Base-by-base conservation (phyloP, 2,797 vertebrate species). In the Diplodus sargus region DNA sequence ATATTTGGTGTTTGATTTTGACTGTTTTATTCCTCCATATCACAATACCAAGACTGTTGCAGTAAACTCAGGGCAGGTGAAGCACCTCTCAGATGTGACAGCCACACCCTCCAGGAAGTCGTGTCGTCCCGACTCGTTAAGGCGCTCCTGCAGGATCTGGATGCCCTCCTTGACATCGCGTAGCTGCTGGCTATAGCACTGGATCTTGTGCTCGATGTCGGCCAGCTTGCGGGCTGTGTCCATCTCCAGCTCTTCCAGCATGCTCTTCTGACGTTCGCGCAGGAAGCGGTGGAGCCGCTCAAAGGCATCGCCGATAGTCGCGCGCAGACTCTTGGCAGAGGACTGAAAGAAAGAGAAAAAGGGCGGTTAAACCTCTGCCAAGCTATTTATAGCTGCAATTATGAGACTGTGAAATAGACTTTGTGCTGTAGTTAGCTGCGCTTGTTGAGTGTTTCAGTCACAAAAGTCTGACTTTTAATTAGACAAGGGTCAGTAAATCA, bases 191-290 rank as follows among this genome's bases (percentile, higher is more conserved):
- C 98, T 97, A 92, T 98, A 99, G 83, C 97, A 95, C 86, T 99
- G 98, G 89, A 99, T 97, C 92, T 99, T 99, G 92, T 98, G 97
- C 92, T 99, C 98, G 0, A 99, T 99, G 95, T 99, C 98, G 0
- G 96, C 91, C 62, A 99, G 95, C 0, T 97, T 97, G 66, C 97
- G 96, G 0, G 96, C 97, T 0, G 97, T 99, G 87, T 99, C 98
- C 0, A 96, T 95, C 95, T 99, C 98, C 92, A 99, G 95, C 91
- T 99, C 98, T 83, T 99, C 98, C 94, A 99, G 92, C 97, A 99
- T 99, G 81, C 96, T 96, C 93, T 99, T 99, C 93, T 99, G 98
- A 28, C 98, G 95, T 90, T 99, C 98, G 0, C 97, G 96, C 70
- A 99, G 94, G 87, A 99, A 96, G 28, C 97, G 96, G 90, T 99